Conservation (phyloP, 2,888 invertebrate genomes). For the Andrena fulva region DNA sequence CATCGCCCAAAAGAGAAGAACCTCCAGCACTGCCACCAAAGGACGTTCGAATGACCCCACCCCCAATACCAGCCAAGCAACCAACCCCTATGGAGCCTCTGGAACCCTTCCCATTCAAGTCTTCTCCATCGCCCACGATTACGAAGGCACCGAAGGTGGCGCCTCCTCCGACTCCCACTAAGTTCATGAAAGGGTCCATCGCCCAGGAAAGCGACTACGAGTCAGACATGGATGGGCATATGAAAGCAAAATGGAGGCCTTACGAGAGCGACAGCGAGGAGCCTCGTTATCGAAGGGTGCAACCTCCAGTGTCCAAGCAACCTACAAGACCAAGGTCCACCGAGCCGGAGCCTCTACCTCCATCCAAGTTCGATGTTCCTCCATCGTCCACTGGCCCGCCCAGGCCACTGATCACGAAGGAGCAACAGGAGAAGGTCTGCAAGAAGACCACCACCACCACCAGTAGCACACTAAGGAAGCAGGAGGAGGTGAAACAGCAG, state of each 20-base stretch:
- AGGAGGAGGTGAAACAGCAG: constrained; percentile 75
- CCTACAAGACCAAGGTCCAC: constrained; percentile 86
- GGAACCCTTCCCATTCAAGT: constrained; percentile 85
- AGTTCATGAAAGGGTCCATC: constrained; percentile 86
- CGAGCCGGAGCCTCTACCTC: constrained; percentile 86
- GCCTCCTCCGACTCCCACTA: constrained; percentile 87
- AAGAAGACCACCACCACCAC: constrained; percentile 69
- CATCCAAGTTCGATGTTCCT: constrained; percentile 86
- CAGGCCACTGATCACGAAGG: constrained; percentile 71
- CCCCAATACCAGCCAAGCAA: constrained; percentile 83
- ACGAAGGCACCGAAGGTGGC: constrained; percentile 85
- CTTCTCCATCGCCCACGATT: constrained; percentile 78
- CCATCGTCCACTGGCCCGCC: constrained; percentile 76
- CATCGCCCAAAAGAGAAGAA: constrained; percentile 79
- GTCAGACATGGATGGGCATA: constrained; percentile 87
- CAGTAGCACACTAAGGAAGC: constrained; percentile 72
- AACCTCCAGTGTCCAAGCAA: constrained; percentile 85
- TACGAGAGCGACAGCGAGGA: constrained; percentile 89
- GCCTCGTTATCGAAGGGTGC: constrained; percentile 86
- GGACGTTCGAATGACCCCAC: constrained; percentile 79
- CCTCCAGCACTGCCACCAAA: constrained; percentile 84
- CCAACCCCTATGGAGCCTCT: constrained; percentile 76
- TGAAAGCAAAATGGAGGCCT: constrained; percentile 87
- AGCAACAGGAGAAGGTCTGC: constrained; percentile 70
- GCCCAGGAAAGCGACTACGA: constrained; percentile 88